Evolutionary conservation across 1,140 invertebrate genomes (phyloP).

Genomic region (Achatina immaculata): DNA sequence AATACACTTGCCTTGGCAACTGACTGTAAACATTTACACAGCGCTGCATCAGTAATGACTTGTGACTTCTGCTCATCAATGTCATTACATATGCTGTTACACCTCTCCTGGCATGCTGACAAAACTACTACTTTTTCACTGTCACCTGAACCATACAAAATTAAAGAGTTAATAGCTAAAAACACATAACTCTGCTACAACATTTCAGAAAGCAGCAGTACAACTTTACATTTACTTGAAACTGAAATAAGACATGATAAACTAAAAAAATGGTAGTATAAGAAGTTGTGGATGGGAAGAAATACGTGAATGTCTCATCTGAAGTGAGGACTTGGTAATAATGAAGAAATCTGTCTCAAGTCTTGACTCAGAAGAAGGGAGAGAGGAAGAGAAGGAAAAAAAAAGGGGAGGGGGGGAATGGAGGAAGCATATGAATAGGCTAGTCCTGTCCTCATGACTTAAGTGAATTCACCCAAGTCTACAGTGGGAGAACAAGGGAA

Average conservation of each 20-base stretch:
- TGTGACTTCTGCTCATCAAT: not conserved
- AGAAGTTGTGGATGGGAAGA: too few relatives aligned
- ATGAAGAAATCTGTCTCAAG: too few relatives aligned
- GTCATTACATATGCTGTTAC: not conserved
- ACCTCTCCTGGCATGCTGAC: not conserved
- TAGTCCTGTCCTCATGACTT: too few relatives aligned
- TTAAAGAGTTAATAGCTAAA: not conserved
- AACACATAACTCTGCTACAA: too few relatives aligned
- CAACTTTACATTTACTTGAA: too few relatives aligned
- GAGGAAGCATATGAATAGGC: not conserved
- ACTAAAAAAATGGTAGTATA: too few relatives aligned
- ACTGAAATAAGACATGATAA: too few relatives aligned
- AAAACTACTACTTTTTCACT: not conserved
- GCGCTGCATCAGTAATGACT: not conserved
- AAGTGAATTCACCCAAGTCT: too few relatives aligned
- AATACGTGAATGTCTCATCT: too few relatives aligned
- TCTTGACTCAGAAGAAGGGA: not conserved
- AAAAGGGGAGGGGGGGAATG: not conserved
- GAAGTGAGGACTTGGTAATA: too few relatives aligned
- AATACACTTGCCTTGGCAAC: conserved; percentile 10
- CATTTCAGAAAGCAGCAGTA: too few relatives aligned
- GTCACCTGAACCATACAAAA: not conserved
- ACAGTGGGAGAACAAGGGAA: not conserved
- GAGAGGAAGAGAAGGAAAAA: not conserved
- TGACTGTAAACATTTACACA: not conserved